Evolutionary conservation across 2,797 vertebrate species (phyloP), one percentile per base, ranked within the genome.

Genomic region (Acrossocheilus wenchowensis): DNA sequence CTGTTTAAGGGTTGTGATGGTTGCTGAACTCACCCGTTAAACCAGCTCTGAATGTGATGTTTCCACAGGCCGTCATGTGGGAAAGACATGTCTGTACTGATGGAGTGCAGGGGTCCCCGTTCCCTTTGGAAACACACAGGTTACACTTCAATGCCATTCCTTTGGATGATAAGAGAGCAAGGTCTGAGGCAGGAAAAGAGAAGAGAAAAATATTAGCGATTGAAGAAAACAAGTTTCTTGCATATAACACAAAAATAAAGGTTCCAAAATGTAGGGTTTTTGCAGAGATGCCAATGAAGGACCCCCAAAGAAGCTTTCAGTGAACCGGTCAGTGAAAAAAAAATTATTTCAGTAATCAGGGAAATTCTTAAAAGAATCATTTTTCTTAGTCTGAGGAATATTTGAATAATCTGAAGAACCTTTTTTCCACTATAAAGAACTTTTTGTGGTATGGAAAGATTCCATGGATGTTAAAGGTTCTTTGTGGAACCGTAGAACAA

Each of bases 51-150:
- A 85, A 17, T 39, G 19, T 66, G 60, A 85, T 19, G 30, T 82
- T n/a, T 12, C 60, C 78, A 15, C 87, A 88, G 62, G 34, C 43
- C 5, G 21, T 36, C 30, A 82, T 17, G 14, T 62, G 6, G 5
- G 23, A 30, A 45, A n/a, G 15, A 45, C 87, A 88, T 7, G 15
- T 82, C 71, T 88, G 82, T 2, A 71, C 71, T 19, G 87, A 75
- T 5, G 50, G n/a, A 54, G 64, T 75, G 52, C 87, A 88, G n/a
- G 12, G 48, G 5, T 50, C 3, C n/a, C 7, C 7, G 11, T 45
- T 23, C 1, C 68, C 57, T 60, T 74, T 77, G 15, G 79, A 81
- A 43, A 88, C 41, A 60, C 87, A 85, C 2, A 75, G 73, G 34
- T 81, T 26, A 57, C 87, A 88, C 34, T 41, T 12, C 78, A 85